Evolutionary conservation across 1,140 invertebrate species (phyloP), one percentile per base, ranked within the genome.

Genomic region (Hypothenemus hampei): DNA sequence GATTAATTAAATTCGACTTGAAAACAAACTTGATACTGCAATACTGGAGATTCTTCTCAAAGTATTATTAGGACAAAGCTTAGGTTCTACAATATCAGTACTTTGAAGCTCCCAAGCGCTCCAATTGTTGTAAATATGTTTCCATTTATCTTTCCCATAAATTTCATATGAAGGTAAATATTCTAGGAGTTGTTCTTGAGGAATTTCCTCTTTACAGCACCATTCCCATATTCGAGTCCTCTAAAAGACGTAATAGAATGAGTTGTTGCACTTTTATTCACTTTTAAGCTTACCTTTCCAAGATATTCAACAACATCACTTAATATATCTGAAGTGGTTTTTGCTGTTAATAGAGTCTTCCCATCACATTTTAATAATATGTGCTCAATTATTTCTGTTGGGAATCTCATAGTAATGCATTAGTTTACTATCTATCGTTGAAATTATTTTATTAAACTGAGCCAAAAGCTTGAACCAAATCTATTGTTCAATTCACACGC

Each of bases 301-400:
- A 69, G 37, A 60, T 62, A 64, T 29, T 68, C 61, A 31, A 69
- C 59, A 13, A 61, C 59, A 22, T 55, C 26, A 31, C 52, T 60
- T 57, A 64, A 64, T 22, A 50, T 29, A 4, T 50, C 41, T 59
- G 51, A 56, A 19, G 64, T 58, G 29, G 53, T 46, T 59, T 54
- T 53, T 11, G 65, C 68, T 36, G 45, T 61, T 36, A 62, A 47
- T 29, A 69, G 57, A 4, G 68, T 69, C 51, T 54, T 63, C 21
- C 68, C 68, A 59, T 69, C 66, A 36, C 65, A 68, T 23, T 61
- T 59, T 37, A 52, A 39, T 21, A 69, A 45, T 53, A 69, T 69
- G 26, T 44, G 55, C 56, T 69, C 68, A 7, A 68, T 48, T 49
- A 68, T 61, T 62, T 69, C 68, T 7, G 48, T 15, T 22, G 68